phyloP scores from a whole-genome alignment of 2,113 vertebrate genomes.

The Galemys pyrenaicus region DNA sequence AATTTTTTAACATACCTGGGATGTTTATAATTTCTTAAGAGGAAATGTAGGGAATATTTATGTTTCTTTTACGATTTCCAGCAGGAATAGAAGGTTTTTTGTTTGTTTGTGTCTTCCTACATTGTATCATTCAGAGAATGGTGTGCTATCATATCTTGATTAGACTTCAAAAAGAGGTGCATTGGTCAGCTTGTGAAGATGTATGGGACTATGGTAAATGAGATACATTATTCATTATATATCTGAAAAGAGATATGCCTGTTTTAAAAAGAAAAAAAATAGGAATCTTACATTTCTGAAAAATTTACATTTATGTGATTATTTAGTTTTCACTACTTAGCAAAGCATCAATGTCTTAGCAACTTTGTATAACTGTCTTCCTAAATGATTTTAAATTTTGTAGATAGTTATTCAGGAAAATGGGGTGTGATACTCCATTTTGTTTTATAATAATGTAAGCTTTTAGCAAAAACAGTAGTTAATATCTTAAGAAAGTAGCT shows the following conservation, averaged over 20 bases:
- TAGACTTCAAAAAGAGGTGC: not conserved
- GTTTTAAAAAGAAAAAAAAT: slow-evolving; percentile 10
- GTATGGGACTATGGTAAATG: not conserved
- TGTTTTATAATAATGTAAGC: not conserved
- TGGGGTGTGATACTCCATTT: not conserved
- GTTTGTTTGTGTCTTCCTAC: not conserved
- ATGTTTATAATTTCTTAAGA: slow-evolving; percentile 52
- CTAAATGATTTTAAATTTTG: not conserved
- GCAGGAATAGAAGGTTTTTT: not conserved
- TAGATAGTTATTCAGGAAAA: not conserved
- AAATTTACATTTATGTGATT: not conserved
- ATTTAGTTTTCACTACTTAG: slow-evolving; percentile 30
- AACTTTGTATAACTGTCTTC: not conserved
- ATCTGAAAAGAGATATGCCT: not conserved
- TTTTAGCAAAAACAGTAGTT: not conserved
- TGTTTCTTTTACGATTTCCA: slow-evolving; percentile 29
- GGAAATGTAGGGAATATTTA: not conserved
- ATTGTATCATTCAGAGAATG: slow-evolving; percentile 14
- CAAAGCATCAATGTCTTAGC: not conserved
- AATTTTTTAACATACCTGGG: slow-evolving; percentile 41
- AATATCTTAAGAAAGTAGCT: not conserved
- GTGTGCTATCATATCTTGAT: not conserved
- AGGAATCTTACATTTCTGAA: not conserved
- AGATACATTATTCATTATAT: slow-evolving; percentile 32
- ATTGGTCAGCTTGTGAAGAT: not conserved